Conservation (phyloP, 2,113 vertebrate genomes). For the Malurus elegans region DNA sequence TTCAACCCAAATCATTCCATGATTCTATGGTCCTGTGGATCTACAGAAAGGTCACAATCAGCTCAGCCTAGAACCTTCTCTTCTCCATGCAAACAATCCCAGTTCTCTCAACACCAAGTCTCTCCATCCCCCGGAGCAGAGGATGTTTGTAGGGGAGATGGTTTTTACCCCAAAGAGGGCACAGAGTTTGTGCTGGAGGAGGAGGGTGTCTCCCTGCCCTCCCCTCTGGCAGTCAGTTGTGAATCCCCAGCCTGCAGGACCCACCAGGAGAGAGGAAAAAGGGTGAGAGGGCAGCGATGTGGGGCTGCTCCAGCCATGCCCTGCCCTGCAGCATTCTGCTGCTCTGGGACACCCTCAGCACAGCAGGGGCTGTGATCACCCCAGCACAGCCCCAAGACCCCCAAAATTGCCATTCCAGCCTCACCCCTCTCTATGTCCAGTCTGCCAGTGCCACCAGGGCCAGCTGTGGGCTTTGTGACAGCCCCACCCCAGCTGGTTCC, state of each 20-base stretch:
- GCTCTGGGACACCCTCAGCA: neutral
- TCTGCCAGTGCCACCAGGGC: neutral
- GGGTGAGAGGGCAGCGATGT: neutral
- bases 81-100: neutral
- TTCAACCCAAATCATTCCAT: neutral
- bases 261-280: neutral
- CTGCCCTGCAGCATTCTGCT: neutral
- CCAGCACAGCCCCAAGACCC: neutral
- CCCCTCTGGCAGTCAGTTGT: neutral
- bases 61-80: neutral
- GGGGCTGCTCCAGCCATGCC: neutral
- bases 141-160: neutral
- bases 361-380: neutral
- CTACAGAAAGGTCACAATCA: neutral
- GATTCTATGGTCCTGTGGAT: neutral
- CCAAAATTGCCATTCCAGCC: rapidly evolving
- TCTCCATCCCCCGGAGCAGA: neutral
- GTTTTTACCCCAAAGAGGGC: neutral
- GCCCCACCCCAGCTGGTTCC: neutral
- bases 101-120: neutral
- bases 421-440: neutral
- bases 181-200: neutral
- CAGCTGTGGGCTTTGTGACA: neutral
- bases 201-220: neutral
- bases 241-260: neutral